Evolutionary conservation across 2,888 invertebrate species (phyloP), one percentile per base, ranked within the genome.

Genomic region (Brenthis ino): DNA sequence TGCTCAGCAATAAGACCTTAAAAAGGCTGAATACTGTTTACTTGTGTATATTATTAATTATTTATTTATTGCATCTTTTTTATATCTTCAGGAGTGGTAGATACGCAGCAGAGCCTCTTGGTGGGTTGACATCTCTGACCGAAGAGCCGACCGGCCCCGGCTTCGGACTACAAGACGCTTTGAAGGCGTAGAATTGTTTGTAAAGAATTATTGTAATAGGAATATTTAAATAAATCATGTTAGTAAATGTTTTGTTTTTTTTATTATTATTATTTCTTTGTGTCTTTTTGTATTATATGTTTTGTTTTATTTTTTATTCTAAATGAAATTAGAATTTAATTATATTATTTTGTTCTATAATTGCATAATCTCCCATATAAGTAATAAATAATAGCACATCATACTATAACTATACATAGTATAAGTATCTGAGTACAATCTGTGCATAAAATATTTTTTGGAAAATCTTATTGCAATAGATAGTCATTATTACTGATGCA

Each of bases 71-170:
- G 28, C 0, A 28, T 28, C 20, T 12, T 70, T 58, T 71, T 74
- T 75, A 76, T 79, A 74, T 50, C 85, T 87, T 33, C 79, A 96
- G 97, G 83, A 98, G 94, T 85, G 98, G 99, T 48, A 95, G 99
- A 79, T 98, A 96, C 88, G 98, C 99, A 0, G 95, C 97, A 16
- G 99, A 99, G 86, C 99, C 99, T 0, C 94, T 95, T 37, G 96
- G 96, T 43, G 96, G 97, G 6, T 94, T 98, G 13, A 99, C 99
- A 0, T 97, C 97, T 0, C 93, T 99, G 50, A 97, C 94, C 20
- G 95, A 96, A 77, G 96, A 97, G 74, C 99, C 99, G 8, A 96
- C 96, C 68, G 99, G 98, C 11, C 98, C 99, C 16, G 99, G 99
- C 33, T 98, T 96, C 85, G 97, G 97, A 48, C 91, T 98, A 64